Conservation (phyloP, 2,113 vertebrate species). For the Corythaeola cristata region DNA sequence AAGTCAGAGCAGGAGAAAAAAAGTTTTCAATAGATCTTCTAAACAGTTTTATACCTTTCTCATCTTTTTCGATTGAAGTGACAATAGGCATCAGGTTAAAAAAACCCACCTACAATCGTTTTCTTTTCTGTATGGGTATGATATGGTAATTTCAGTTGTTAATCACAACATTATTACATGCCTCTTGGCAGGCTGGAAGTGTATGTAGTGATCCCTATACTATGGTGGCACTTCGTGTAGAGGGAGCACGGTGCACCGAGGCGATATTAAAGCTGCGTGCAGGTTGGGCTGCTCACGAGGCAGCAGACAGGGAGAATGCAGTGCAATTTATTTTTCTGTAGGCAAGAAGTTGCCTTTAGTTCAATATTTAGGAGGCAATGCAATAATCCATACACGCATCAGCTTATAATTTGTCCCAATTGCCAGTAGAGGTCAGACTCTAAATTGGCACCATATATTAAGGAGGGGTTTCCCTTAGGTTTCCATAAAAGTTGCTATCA, state of each 20-base stretch:
- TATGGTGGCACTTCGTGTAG: background rate
- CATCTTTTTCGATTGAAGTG: background rate
- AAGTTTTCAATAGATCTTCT: background rate
- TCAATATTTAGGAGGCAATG: background rate
- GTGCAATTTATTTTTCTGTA: background rate
- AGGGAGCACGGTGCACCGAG: too few relatives aligned
- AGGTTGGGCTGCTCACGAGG: background rate
- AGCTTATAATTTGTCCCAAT: background rate
- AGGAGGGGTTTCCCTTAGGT: background rate
- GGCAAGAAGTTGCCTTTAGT: background rate
- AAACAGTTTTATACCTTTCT: background rate
- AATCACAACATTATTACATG: background rate
- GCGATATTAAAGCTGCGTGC: background rate
- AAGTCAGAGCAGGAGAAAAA: background rate
- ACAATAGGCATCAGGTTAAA: background rate
- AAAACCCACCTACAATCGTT: background rate
- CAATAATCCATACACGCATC: background rate
- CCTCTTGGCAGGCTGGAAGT: background rate
- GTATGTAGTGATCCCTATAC: background rate
- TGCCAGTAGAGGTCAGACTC: constrained; percentile 41
- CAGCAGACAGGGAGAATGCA: background rate
- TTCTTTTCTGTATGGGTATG: background rate
- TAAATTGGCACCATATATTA: background rate
- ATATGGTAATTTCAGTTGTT: background rate
- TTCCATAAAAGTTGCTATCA: background rate